Base-by-base conservation (phyloP, 2,888 invertebrate genomes). In the Trachelus troglodyta region DNA sequence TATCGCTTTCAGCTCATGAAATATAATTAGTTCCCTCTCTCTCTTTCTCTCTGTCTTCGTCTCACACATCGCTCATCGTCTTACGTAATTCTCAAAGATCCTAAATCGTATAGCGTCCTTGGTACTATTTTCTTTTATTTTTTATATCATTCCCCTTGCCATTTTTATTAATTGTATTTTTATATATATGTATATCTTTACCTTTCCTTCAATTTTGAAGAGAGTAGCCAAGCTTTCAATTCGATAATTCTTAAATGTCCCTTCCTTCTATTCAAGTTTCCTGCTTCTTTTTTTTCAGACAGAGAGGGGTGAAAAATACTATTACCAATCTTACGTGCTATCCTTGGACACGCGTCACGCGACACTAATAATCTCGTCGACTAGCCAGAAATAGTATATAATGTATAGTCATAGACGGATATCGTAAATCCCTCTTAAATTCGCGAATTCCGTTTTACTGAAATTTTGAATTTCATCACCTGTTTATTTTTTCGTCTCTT, bases 21-120 rank as follows among this genome's bases (percentile, higher is more conserved):
- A 78, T 76, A 80, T 69, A 74, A 74, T 75, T 34, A 73, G 68
- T 69, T 12, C 69, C 75, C 74, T 73, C n/a, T 71, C 73, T 12
- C 71, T 71, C 34, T 68, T 23, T 30, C 74, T 73, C 31, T 71
- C 73, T 12, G 40, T 71, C 33, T 33, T 15, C 71, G 11, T 33
- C 11, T 33, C 15, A 30, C 30, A 34, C 71, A 30, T 6, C 34
- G 12, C 3, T 4, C 15, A 40, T 4, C 56, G 9, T 23, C 56
- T 56, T 56, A 15, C 56, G 56, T 56, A 56, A 56, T 56, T 56
- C 56, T 23, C 56, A 23, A 56, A 56, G 6, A 23, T 23, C 9
- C 9, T 9, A 56, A 2, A 56, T 23, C 23, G 56, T 23, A 56
- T 23, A 56, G 56, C 56, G 23, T 56, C 9, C 23, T 23, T 23